Evolutionary conservation across 2,113 vertebrate species (phyloP).

Genomic region (Herpailurus yagouaroundi): DNA sequence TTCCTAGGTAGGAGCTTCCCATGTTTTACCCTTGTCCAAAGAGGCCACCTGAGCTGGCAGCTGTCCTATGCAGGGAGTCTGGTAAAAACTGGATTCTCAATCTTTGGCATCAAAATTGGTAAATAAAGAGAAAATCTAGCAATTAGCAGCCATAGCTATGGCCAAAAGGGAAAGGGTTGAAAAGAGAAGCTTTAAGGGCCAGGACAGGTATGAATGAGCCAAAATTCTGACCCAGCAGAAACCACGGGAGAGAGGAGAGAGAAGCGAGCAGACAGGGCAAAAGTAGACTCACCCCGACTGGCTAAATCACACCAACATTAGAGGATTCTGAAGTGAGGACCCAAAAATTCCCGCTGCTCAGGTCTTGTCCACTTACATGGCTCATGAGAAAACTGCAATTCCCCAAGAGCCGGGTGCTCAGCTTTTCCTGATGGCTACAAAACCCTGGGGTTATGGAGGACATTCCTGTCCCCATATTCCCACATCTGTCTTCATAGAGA

Average conservation of each 20-base stretch:
- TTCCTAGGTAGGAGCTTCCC: not conserved
- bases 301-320: not conserved
- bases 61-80: not conserved
- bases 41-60: not conserved
- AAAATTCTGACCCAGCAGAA: conserved; percentile 10
- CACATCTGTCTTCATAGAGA: not conserved
- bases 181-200: not conserved
- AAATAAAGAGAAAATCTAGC: not conserved
- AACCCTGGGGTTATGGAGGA: not conserved
- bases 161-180: not conserved
- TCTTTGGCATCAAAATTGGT: not conserved
- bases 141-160: not conserved
- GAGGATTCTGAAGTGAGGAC: not conserved
- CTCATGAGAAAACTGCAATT: not conserved
- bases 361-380: not conserved
- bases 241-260: not conserved
- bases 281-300: accelerated
- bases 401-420: not conserved
- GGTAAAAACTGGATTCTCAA: not conserved
- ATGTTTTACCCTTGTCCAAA: not conserved
- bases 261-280: not conserved
- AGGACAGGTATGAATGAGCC: not conserved
- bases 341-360: not conserved
- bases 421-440: not conserved
- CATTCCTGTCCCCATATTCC: not conserved